Conservation (phyloP, 64 coral and sea anemone species). For the Exaiptasia diaphana region DNA sequence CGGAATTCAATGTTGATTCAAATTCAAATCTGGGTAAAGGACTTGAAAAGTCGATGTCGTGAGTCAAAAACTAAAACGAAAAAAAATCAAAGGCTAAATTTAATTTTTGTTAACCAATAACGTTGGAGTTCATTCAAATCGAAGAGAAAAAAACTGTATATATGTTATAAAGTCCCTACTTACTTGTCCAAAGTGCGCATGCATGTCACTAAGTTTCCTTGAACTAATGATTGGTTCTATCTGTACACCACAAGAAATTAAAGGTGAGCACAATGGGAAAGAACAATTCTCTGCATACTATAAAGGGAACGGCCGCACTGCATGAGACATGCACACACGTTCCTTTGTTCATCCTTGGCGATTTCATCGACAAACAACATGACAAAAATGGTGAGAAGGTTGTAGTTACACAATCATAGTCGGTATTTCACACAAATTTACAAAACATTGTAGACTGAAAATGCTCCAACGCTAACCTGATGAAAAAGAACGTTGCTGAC, state of each 20-base stretch:
- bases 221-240: conserved; percentile 62
- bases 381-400: not conserved
- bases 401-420: too few relatives aligned
- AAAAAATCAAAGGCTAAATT: too few relatives aligned
- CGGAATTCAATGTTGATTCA: conserved; percentile 63
- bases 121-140: conserved; percentile 1
- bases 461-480: conserved; percentile 32
- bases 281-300: too few relatives aligned
- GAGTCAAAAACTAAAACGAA: too few relatives aligned
- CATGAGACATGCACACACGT: too few relatives aligned
- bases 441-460: not conserved
- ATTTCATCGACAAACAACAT: not conserved
- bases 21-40: conserved; percentile 84
- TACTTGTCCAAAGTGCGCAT: conserved; percentile 89
- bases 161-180: too few relatives aligned
- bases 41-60: conserved; percentile 89
- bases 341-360: too few relatives aligned
- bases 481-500: conserved; percentile 81
- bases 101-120: too few relatives aligned
- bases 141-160: too few relatives aligned
- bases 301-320: too few relatives aligned
- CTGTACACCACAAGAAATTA: too few relatives aligned
- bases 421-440: not conserved
- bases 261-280: not conserved
- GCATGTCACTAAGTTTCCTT: conserved; percentile 73